Evolutionary conservation across 2,888 invertebrate species (phyloP).

Genomic region (Drosophila maculinotata): DNA sequence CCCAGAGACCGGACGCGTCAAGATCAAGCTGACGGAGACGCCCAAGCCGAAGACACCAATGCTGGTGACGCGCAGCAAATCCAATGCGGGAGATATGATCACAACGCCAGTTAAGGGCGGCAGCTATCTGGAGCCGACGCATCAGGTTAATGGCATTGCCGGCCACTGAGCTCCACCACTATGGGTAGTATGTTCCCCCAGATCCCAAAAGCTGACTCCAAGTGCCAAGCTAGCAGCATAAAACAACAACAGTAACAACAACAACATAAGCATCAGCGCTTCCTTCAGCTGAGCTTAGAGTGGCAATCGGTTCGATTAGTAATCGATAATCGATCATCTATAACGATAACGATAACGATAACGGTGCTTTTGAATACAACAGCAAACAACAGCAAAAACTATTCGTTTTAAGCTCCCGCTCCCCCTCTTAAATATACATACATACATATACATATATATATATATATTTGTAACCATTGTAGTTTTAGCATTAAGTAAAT

Average conservation of each 20-base stretch:
- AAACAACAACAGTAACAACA: constrained; percentile 25
- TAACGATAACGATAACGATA: constrained; percentile 10
- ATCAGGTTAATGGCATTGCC: constrained; percentile 59
- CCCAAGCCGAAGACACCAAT: constrained; percentile 93
- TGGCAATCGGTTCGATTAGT: constrained; percentile 1
- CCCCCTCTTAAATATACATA: constrained; percentile 54
- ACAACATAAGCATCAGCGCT: constrained; percentile 17
- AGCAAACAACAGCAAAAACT: constrained; percentile 59
- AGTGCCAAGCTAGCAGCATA: constrained; percentile 35
- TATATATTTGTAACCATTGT: constrained; percentile 56
- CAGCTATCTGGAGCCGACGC: constrained; percentile 53
- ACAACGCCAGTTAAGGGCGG: constrained; percentile 86
- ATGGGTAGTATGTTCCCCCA: too few species aligned
- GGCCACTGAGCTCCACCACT: constrained; percentile 30
- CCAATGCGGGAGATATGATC: constrained; percentile 91
- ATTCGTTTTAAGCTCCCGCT: constrained; percentile 72
- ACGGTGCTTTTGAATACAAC: constrained; percentile 29
- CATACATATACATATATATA: not conserved
- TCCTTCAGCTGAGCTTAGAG: constrained; percentile 22
- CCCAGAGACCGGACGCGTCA: constrained; percentile 91
- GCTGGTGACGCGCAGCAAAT: constrained; percentile 91
- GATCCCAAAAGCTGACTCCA: constrained; percentile 18
- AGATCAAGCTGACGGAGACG: constrained; percentile 91
- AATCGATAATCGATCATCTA: constrained; percentile 19
- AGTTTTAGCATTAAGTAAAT: constrained; percentile 75